These are phyloP conservation scores for Urocyon cinereoargenteus DNA, from an alignment of 2,797 vertebrate genomes.

Conservation along the genomic window DNA sequence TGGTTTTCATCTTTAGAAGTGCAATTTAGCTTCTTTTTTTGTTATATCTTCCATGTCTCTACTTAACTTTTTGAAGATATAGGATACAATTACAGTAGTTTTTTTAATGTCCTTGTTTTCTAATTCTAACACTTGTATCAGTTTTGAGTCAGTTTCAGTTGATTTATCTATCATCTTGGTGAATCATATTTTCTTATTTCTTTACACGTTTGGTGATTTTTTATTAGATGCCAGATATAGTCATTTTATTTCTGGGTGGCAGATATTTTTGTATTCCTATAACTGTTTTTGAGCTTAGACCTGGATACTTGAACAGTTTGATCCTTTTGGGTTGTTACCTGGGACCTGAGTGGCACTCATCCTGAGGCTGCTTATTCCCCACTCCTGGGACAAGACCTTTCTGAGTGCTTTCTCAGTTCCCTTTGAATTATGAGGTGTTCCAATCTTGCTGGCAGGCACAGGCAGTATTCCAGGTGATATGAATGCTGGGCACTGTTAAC, in stretches of 20 bases:
- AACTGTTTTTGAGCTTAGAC: not conserved
- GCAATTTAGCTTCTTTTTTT: not conserved
- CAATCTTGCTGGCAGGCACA: not conserved
- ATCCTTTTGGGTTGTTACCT: not conserved
- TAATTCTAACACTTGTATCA: constrained; percentile 29
- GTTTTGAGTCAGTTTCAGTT: constrained; percentile 26
- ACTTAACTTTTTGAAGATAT: not conserved
- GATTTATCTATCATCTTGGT: constrained; percentile 29
- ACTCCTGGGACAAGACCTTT: not conserved
- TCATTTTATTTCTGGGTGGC: constrained; percentile 21
- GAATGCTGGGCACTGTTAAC: not conserved
- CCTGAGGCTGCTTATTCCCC: not conserved
- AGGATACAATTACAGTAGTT: not conserved
- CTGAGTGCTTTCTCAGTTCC: not conserved
- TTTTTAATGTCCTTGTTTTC: not conserved
- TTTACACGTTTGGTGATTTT: not conserved
- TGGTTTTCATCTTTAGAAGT: not conserved
- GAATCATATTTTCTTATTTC: constrained; percentile 9
- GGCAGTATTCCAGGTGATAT: not conserved
- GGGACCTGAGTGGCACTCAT: not conserved
- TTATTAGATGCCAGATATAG: not conserved
- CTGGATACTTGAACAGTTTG: not conserved
- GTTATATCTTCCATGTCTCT: not conserved
- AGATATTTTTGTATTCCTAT: not conserved
- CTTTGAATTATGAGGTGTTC: not conserved